A percentile compares a stretch with the other conserved stretches of the same genome.
Evolutionary conservation across 2,888 invertebrate genomes (phyloP).

Genomic region (Drosophila atripex): DNA sequence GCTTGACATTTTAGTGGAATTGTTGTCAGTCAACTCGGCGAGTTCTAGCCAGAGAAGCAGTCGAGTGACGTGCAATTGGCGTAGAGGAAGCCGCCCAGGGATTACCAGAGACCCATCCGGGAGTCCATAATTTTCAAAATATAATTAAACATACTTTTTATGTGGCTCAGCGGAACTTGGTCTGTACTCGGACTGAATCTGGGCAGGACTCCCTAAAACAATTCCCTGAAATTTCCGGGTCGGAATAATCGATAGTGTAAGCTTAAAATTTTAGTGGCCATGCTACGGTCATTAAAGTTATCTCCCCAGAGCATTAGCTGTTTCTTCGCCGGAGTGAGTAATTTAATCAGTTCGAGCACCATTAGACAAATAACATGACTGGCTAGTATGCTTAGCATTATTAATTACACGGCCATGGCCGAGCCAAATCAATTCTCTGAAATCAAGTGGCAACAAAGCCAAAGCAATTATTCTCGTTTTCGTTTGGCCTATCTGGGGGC

Average conservation of each 20-base stretch:
- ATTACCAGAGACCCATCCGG: slow-evolving; percentile 1
- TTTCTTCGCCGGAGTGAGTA: neutral
- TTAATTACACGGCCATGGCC: slow-evolving; percentile 28
- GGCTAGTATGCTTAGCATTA: slow-evolving; percentile 36
- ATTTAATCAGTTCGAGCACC: slow-evolving; percentile 42
- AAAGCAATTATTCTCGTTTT: slow-evolving; percentile 45
- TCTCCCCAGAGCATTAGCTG: neutral
- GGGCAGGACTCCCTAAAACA: neutral
- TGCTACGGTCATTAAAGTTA: slow-evolving; percentile 22
- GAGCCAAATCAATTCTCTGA: slow-evolving; percentile 48
- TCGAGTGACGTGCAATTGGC: slow-evolving; percentile 43
- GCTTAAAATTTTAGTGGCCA: slow-evolving; percentile 1
- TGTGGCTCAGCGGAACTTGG: no score
- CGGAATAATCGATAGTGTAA: neutral
- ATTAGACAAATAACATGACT: slow-evolving; percentile 70
- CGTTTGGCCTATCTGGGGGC: slow-evolving; percentile 15
- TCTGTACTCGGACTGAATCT: neutral
- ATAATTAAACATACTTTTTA: neutral
- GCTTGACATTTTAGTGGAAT: slow-evolving; percentile 59
- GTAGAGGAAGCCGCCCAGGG: slow-evolving; percentile 14
- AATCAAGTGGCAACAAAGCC: slow-evolving; percentile 30
- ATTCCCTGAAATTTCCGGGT: neutral
- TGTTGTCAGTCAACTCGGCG: slow-evolving; percentile 49
- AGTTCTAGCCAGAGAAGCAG: slow-evolving; percentile 25
- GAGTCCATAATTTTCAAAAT: neutral